Evolutionary conservation across 2,888 invertebrate genomes (phyloP).

Genomic region (Mantis religiosa): DNA sequence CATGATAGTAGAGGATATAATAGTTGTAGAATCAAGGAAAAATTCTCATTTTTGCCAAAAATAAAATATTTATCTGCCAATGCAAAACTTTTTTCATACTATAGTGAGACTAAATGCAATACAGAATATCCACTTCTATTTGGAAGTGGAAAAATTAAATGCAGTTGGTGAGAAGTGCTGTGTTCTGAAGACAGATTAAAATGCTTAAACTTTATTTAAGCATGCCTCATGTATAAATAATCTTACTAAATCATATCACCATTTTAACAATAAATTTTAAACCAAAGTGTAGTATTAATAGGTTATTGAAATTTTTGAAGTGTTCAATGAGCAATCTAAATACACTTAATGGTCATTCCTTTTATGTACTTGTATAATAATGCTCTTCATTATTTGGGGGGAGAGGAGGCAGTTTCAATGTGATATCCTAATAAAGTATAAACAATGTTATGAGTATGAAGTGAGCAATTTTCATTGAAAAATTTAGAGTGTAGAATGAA

Average conservation of each 20-base stretch:
- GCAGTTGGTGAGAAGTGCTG: background rate
- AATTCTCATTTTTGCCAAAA: background rate
- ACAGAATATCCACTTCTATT: background rate
- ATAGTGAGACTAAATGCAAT: background rate
- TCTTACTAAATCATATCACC: background rate
- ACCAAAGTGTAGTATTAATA: background rate
- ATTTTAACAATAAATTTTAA: background rate
- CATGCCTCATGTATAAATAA: background rate
- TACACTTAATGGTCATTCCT: background rate
- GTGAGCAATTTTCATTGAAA: background rate
- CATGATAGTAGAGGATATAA: too few species aligned
- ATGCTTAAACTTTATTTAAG: background rate
- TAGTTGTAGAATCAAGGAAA: too few species aligned
- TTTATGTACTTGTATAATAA: background rate
- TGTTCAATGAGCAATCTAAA: background rate
- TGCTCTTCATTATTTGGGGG: background rate
- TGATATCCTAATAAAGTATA: background rate
- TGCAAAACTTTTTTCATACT: background rate
- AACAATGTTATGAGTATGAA: background rate
- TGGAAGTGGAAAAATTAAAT: background rate
- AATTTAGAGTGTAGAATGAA: background rate
- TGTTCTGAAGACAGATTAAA: background rate
- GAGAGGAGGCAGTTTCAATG: background rate
- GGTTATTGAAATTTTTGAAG: background rate
- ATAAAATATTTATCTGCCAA: background rate